Percentiles rank a stretch among this genome's conserved stretches.
Conservation (phyloP, 2,888 invertebrate species). For the Drosophila antonietae region DNA sequence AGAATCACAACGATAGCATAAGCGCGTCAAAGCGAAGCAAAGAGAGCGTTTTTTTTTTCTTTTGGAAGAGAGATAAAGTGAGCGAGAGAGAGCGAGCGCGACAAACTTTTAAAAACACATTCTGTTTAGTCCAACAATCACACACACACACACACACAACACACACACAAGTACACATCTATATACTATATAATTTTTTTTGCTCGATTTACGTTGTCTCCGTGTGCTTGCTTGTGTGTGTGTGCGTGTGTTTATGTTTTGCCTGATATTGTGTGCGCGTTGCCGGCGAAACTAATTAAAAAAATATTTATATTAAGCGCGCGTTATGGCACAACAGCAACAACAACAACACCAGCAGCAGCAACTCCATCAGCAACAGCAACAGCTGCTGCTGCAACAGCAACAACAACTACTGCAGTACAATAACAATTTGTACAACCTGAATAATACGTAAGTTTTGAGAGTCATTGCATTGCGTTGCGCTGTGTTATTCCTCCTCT, state of each 20-base stretch:
- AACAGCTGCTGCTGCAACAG: conserved; percentile 44
- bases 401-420: conserved; percentile 62
- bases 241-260: conserved; percentile 19
- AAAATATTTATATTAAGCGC: conserved; percentile 66
- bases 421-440: conserved; percentile 70
- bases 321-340: conserved; percentile 69
- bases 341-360: conserved; percentile 60
- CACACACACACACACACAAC: background rate
- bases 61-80: background rate
- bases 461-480: conserved; percentile 31
- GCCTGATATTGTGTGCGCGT: conserved; percentile 25
- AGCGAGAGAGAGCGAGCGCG: conserved; percentile 24
- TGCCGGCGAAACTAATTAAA: conserved; percentile 53
- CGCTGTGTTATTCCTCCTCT: conserved; percentile 15
- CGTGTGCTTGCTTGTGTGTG: conserved; percentile 19
- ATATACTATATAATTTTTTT: conserved; percentile 5
- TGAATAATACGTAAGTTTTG: conserved; percentile 76
- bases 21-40: conserved; percentile 17
- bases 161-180: background rate
- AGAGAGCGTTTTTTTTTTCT: background rate
- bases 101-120: conserved; percentile 31
- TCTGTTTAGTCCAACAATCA: conserved; percentile 16
- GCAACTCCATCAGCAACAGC: conserved; percentile 49
- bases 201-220: conserved; percentile 20
- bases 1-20: conserved; percentile 58